A percentile compares a stretch with the other conserved stretches of the same genome.
These are phyloP conservation scores for Dryococelus australis DNA, from an alignment of 2,888 invertebrate species.

Conservation along the genomic window DNA sequence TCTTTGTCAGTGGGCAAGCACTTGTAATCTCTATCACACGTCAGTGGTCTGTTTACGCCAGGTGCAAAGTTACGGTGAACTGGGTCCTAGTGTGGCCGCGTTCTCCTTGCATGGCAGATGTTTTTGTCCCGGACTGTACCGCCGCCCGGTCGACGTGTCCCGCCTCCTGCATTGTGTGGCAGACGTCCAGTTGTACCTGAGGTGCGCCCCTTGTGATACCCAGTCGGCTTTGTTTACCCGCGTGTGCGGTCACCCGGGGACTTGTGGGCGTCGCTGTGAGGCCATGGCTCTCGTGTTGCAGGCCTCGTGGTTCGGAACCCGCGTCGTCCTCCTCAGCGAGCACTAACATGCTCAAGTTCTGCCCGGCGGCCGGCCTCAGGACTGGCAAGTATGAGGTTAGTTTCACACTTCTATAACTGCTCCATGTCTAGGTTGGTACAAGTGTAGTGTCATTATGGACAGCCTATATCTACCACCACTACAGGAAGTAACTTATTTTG, in stretches of 20 bases:
- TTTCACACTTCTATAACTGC: too few species aligned
- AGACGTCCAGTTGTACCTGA: not conserved
- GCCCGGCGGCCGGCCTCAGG: constrained; percentile 65
- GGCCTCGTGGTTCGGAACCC: not conserved
- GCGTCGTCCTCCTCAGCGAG: not conserved
- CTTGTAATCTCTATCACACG: too few species aligned
- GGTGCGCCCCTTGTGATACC: not conserved
- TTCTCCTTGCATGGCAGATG: too few species aligned
- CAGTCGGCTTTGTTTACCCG: constrained; percentile 11
- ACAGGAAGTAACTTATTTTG: too few species aligned
- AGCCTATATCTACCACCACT: too few species aligned
- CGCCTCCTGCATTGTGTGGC: not conserved
- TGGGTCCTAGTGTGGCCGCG: too few species aligned
- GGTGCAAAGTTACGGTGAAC: too few species aligned
- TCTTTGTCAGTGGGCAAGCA: too few species aligned
- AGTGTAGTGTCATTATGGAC: too few species aligned
- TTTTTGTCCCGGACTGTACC: not conserved
- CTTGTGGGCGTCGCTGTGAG: not conserved
- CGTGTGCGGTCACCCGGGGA: too few species aligned
- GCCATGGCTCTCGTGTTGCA: not conserved
- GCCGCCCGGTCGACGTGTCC: not conserved
- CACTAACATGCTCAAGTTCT: constrained; percentile 66
- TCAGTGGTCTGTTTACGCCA: too few species aligned
- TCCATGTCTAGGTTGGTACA: too few species aligned
- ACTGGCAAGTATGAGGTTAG: constrained; percentile 62